These are phyloP conservation scores for Poeciliopsis gracilis DNA, from an alignment of 2,797 vertebrate species.

Conservation along the genomic window DNA sequence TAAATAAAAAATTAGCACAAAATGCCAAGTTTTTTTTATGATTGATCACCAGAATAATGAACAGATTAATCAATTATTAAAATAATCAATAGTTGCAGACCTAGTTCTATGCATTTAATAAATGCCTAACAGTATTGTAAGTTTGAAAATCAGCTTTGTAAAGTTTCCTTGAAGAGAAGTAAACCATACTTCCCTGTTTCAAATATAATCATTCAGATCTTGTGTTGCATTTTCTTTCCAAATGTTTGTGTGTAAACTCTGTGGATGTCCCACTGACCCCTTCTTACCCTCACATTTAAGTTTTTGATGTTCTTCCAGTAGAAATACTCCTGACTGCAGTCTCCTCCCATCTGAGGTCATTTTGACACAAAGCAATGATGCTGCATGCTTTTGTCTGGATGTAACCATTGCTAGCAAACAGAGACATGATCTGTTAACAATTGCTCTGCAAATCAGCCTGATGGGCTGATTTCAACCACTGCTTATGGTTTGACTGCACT, in stretches of 20 bases:
- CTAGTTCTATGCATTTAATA: neutral
- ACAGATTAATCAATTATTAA: too few relatives aligned
- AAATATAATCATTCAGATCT: neutral
- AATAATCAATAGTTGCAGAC: too few relatives aligned
- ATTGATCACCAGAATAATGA: too few relatives aligned
- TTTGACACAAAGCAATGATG: conserved; percentile 2
- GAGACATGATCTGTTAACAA: neutral
- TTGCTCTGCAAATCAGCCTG: neutral
- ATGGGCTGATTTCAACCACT: neutral
- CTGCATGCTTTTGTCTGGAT: neutral
- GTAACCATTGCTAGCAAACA: neutral
- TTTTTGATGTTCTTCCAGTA: neutral
- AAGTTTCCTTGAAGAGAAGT: neutral
- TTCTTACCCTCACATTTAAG: neutral
- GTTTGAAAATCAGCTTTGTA: neutral
- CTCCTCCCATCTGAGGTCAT: neutral
- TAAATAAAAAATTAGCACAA: too few relatives aligned
- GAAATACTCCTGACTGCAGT: neutral
- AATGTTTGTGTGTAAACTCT: neutral
- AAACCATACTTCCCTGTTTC: neutral
- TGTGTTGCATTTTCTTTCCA: neutral
- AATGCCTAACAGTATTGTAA: neutral
- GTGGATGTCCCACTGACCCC: neutral
- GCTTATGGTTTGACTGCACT: too few relatives aligned
- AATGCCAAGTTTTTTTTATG: too few relatives aligned